phyloP scores from a whole-genome alignment of 2,113 vertebrate genomes.

The Ptilorrhoa leucosticta region DNA sequence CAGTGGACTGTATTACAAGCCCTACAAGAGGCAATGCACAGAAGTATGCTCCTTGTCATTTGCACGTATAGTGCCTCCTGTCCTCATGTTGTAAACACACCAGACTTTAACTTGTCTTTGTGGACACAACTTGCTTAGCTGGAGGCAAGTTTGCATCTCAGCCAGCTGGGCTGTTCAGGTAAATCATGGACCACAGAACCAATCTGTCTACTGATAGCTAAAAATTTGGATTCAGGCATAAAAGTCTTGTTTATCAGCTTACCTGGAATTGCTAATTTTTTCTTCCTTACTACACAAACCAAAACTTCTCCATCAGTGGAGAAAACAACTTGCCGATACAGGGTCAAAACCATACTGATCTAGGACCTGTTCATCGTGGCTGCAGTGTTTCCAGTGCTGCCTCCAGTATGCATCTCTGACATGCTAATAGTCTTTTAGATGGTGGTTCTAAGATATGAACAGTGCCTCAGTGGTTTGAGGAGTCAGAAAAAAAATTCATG shows the following conservation, averaged over 20 bases:
- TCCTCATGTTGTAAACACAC: not conserved
- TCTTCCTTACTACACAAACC: not conserved
- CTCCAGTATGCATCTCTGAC: not conserved
- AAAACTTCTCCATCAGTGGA: not conserved
- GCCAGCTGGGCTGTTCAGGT: not conserved
- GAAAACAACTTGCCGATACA: not conserved
- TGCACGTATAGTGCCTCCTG: not conserved
- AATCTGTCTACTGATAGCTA: not conserved
- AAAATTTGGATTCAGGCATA: not conserved
- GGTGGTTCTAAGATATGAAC: not conserved
- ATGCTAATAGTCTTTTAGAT: rapidly evolving
- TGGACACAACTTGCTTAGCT: not conserved
- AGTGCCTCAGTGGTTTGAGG: not conserved
- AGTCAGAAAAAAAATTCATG: not conserved
- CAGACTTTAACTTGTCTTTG: not conserved
- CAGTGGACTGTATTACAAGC: not conserved
- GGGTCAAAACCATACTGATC: rapidly evolving
- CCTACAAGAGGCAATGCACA: not conserved
- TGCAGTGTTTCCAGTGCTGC: not conserved
- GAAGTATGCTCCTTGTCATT: not conserved
- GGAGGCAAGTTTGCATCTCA: not conserved
- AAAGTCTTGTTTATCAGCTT: not conserved
- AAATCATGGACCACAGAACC: not conserved
- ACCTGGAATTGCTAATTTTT: not conserved
- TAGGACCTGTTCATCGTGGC: not conserved